Conservation (phyloP, 2,797 vertebrate genomes). For the Poecile montanus region DNA sequence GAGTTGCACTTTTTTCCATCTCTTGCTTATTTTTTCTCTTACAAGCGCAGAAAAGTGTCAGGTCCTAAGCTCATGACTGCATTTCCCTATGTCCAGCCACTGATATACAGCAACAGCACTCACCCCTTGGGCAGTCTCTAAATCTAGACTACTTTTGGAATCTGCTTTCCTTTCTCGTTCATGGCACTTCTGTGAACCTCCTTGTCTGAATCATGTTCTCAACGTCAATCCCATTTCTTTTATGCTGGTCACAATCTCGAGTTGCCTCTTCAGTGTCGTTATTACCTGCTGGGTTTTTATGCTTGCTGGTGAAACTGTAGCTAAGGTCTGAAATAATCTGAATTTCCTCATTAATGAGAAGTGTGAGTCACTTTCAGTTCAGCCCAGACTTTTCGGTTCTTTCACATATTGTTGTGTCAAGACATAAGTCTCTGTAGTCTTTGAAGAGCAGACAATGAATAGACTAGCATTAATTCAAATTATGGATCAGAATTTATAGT, state of each 20-base stretch:
- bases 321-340: background rate
- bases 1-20: background rate
- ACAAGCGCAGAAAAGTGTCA: background rate
- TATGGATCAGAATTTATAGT: background rate
- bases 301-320: background rate
- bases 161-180: background rate
- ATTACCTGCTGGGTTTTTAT: background rate
- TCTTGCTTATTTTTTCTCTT: background rate
- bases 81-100: background rate
- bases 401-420: background rate
- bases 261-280: background rate
- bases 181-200: background rate
- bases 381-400: background rate
- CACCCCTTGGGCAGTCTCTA: background rate
- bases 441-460: background rate
- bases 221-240: background rate
- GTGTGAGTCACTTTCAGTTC: background rate
- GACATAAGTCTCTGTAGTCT: background rate
- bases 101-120: background rate
- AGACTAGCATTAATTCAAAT: background rate
- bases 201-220: background rate
- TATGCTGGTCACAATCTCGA: background rate
- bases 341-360: background rate
- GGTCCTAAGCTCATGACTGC: background rate
- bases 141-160: background rate